Evolutionary conservation across 2,113 vertebrate species (phyloP).

Genomic region (Polypterus bichir): DNA sequence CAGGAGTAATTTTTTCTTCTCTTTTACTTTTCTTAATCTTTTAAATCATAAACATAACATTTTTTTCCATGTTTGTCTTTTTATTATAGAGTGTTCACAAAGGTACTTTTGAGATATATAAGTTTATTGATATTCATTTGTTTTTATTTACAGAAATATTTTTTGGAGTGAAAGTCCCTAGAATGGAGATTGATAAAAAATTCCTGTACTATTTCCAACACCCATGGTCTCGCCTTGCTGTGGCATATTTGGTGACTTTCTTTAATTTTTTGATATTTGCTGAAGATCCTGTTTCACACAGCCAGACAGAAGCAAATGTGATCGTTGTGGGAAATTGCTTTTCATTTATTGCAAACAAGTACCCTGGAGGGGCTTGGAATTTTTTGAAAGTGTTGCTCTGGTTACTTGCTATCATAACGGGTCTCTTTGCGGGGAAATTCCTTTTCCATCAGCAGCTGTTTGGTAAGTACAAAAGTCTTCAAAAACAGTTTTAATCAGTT

Average conservation of each 20-base stretch:
- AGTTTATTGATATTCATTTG: background rate
- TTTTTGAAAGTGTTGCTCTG: constrained; percentile 82
- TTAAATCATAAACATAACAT: too few species aligned
- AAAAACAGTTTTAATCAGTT: too few species aligned
- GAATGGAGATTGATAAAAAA: constrained; percentile 70
- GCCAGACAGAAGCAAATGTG: constrained; percentile 88
- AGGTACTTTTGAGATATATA: too few species aligned
- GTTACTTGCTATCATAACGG: constrained; percentile 76
- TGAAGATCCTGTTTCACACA: constrained; percentile 92
- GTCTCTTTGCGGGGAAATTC: constrained; percentile 85
- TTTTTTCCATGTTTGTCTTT: too few species aligned
- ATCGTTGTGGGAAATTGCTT: constrained; percentile 96
- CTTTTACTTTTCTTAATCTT: constrained; percentile 7
- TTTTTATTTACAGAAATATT: constrained; percentile 45
- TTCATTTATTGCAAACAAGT: constrained; percentile 92
- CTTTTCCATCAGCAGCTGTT: constrained; percentile 88
- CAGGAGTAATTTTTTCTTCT: background rate
- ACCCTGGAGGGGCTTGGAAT: constrained; percentile 80
- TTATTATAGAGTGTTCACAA: too few species aligned
- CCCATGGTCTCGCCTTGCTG: constrained; percentile 85
- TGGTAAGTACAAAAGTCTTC: constrained; percentile 58
- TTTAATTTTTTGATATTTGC: constrained; percentile 97
- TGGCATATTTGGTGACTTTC: constrained; percentile 95
- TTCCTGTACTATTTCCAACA: constrained; percentile 98
- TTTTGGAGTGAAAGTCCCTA: constrained; percentile 39